Evolutionary conservation across 2,888 invertebrate species (phyloP).

Genomic region (Watsonalla binaria): DNA sequence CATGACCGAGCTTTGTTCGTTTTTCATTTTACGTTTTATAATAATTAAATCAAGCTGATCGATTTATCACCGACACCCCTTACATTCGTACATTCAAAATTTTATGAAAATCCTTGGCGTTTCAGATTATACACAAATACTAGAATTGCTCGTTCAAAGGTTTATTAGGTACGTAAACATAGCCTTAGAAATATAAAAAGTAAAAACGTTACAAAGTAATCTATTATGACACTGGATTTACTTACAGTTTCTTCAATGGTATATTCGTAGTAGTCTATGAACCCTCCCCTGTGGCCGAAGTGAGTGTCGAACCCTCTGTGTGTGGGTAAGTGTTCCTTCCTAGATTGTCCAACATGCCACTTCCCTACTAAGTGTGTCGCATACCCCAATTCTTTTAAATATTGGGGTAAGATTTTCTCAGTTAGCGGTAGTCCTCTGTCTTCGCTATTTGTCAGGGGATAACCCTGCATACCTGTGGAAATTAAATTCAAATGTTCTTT

Average conservation of each 20-base stretch:
- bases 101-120: too few species aligned
- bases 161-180: too few species aligned
- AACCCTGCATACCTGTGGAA: constrained; percentile 63
- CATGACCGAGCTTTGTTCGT: too few species aligned
- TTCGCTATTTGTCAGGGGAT: constrained; percentile 61
- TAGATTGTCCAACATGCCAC: constrained; percentile 83
- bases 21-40: too few species aligned
- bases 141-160: too few species aligned
- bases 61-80: too few species aligned
- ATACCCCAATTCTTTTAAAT: constrained; percentile 84
- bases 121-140: too few species aligned
- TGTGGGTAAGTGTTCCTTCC: constrained; percentile 81
- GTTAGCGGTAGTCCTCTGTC: constrained; percentile 61
- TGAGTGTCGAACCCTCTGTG: constrained; percentile 89
- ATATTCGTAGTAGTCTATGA: constrained; percentile 87
- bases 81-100: too few species aligned
- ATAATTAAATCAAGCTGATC: too few species aligned
- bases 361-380: constrained; percentile 88
- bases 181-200: too few species aligned
- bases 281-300: constrained; percentile 91
- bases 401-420: constrained; percentile 78
- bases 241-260: constrained; percentile 49
- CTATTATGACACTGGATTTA: constrained; percentile 5
- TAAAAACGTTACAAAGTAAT: neutral
- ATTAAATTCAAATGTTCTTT: constrained; percentile 5